Conservation (phyloP, 2,888 invertebrate species). For the Gastracanthus pulcherrimus region DNA sequence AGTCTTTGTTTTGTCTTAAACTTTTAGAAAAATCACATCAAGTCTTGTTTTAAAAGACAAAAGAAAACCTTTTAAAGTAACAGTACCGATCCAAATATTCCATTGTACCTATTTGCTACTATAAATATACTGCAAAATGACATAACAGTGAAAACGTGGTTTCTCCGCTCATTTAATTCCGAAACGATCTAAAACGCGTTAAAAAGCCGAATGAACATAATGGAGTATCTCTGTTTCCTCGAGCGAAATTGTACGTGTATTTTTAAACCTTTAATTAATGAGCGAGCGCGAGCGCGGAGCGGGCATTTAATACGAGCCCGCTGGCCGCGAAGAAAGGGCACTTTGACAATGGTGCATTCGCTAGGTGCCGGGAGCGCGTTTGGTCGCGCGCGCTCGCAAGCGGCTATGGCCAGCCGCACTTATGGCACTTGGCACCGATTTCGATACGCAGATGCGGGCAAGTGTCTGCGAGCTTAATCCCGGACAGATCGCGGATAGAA, state of each 20-base stretch:
- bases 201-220: slow-evolving; percentile 35
- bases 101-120: no score
- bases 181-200: background rate
- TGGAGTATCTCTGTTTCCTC: background rate
- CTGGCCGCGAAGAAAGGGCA: slow-evolving; percentile 2
- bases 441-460: no score
- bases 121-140: no score
- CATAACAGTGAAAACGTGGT: no score
- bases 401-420: background rate
- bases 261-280: slow-evolving; percentile 47
- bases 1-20: no score
- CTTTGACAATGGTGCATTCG: slow-evolving; percentile 37
- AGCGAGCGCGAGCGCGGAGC: slow-evolving; percentile 13
- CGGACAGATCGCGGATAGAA: background rate
- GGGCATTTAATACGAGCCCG: slow-evolving; percentile 37
- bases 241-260: slow-evolving; percentile 1
- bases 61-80: no score
- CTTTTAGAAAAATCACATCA: no score
- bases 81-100: no score
- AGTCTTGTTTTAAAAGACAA: no score
- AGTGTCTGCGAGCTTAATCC: background rate
- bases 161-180: no score
- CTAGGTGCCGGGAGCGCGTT: background rate
- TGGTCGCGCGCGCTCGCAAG: background rate
- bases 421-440: slow-evolving; percentile 38